Base-by-base conservation (phyloP, 1,140 invertebrate species). In the Radopholus similis region DNA sequence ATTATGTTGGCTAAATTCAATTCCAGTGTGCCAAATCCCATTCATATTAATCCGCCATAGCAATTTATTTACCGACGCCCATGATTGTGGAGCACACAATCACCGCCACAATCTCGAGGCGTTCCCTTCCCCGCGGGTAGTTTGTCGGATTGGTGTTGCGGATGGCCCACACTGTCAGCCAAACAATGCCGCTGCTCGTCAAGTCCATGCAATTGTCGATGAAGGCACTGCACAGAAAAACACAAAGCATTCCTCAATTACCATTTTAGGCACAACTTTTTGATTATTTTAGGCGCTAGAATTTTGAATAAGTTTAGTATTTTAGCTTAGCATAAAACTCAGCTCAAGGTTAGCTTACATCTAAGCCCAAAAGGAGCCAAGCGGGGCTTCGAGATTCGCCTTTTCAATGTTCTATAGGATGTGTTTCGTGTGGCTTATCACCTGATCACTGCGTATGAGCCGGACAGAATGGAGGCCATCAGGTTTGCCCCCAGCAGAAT, bases 401-500 rank as follows among this genome's bases (percentile, higher is more conserved):
- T n/a, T n/a, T n/a, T n/a, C n/a, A n/a, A n/a, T n/a, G n/a, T n/a
- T n/a, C n/a, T n/a, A n/a, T n/a, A n/a, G n/a, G n/a, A n/a, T n/a
- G n/a, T n/a, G n/a, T n/a, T n/a, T n/a, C n/a, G n/a, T n/a, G n/a
- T n/a, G n/a, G n/a, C n/a, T n/a, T n/a, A n/a, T n/a, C 60, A 75
- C 71, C 71, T 73, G 35, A 75, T 78, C 26, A 75, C 75, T 18
- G 73, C 72, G 40, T 77, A 77, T 13, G 74, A 77, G 21, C 71
- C 76, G 40, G 62, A 68, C 21, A 75, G 28, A 30, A 75, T 66
- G n/a, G 73, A 38, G 35, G 73, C 73, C 1, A 59, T 64, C 28
- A 75, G 60, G 67, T 77, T 75, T 1, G 57, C 75, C 2, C 21
- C 62, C 18, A 75, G 49, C 21, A 75, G 21, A 6, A 77, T 26